Evolutionary conservation across 2,113 vertebrate species (phyloP).

Genomic region (Lethenteron reissneri): DNA sequence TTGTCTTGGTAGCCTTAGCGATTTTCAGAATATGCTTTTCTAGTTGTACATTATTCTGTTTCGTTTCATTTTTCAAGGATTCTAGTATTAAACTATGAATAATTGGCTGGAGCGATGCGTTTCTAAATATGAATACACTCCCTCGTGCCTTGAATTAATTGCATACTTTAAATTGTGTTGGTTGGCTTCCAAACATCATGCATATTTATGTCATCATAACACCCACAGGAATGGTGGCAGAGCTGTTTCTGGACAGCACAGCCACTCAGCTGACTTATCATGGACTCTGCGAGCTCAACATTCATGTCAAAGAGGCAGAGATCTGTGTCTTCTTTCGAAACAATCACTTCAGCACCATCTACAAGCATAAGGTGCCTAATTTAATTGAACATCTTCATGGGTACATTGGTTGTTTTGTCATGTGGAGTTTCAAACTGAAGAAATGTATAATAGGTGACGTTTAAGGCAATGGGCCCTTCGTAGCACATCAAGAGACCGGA

Average conservation of each 20-base stretch:
- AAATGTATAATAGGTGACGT: not conserved
- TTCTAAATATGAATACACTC: too few relatives aligned
- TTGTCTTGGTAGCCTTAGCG: too few relatives aligned
- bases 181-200: not conserved
- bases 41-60: too few relatives aligned
- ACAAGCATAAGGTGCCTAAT: constrained; percentile 66
- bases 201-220: constrained; percentile 3
- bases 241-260: constrained; percentile 82
- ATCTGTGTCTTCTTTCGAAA: constrained; percentile 98
- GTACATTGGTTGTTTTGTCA: not conserved
- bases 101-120: too few relatives aligned
- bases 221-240: constrained; percentile 60
- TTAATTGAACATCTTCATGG: constrained; percentile 9
- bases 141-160: too few relatives aligned
- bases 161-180: not conserved
- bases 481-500: too few relatives aligned
- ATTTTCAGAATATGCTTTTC: too few relatives aligned
- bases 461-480: not conserved
- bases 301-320: constrained; percentile 84
- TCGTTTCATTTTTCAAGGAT: too few relatives aligned
- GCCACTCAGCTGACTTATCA: constrained; percentile 95
- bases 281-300: constrained; percentile 81
- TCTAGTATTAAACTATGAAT: too few relatives aligned
- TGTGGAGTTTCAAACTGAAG: constrained; percentile 4
- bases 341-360: constrained; percentile 99